phyloP scores from a whole-genome alignment of 2,888 invertebrate species.

The Carabus problematicus region DNA sequence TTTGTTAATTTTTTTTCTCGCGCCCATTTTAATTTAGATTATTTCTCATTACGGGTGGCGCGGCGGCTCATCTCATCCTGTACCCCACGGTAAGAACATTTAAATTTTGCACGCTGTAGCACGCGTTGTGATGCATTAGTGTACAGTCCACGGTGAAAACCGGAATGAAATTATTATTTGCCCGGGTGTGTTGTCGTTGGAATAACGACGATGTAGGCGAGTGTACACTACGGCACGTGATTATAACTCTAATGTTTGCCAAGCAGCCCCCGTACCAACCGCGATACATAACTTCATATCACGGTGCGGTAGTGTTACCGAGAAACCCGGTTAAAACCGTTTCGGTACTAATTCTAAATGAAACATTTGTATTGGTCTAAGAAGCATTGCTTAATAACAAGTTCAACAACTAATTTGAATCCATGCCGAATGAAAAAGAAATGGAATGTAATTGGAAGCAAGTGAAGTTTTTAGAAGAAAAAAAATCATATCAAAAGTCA shows the following conservation, averaged over 20 bases:
- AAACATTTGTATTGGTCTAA: too few species aligned
- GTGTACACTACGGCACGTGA: constrained; percentile 27
- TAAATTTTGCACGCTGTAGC: constrained; percentile 9
- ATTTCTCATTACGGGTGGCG: constrained; percentile 26
- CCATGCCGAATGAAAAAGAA: too few species aligned
- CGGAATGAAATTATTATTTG: constrained; percentile 6
- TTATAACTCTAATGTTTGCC: constrained; percentile 35
- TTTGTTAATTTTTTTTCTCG: constrained; percentile 28
- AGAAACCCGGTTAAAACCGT: too few species aligned
- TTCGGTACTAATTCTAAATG: too few species aligned
- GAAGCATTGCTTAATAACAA: too few species aligned
- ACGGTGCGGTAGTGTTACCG: too few species aligned
- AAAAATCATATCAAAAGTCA: background rate
- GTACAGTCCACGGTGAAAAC: constrained; percentile 25
- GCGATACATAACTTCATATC: too few species aligned
- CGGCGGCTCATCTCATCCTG: constrained; percentile 1
- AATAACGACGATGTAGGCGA: constrained; percentile 11
- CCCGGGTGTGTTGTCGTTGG: constrained; percentile 13
- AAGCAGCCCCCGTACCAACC: background rate
- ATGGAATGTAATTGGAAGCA: too few species aligned
- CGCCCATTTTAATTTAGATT: constrained; percentile 34
- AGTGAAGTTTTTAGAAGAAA: constrained; percentile 23
- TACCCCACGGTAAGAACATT: constrained; percentile 18
- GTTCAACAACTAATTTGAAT: too few species aligned
- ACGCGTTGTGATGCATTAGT: constrained; percentile 26